Percentiles rank a stretch among this genome's conserved stretches.
Conservation (phyloP, 2,888 invertebrate species). For the Globia sparganii region DNA sequence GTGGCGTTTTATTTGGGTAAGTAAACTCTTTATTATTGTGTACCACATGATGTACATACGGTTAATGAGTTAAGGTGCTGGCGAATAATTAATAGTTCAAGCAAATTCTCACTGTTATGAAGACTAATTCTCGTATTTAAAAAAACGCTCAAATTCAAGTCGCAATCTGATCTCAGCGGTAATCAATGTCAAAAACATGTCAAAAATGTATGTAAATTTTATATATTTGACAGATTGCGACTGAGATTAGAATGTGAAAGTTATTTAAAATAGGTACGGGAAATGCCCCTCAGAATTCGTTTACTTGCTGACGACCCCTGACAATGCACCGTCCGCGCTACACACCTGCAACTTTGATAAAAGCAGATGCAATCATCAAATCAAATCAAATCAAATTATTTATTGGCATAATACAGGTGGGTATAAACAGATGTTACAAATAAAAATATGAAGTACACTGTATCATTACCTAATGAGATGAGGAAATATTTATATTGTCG, state of each 20-base stretch:
- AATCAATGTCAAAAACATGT: too few relatives aligned
- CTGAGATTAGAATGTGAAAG: background rate
- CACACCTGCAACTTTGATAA: background rate
- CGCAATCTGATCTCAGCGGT: background rate
- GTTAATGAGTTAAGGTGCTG: background rate
- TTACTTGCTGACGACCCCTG: background rate
- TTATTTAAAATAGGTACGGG: background rate
- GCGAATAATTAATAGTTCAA: background rate
- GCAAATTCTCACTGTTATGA: too few relatives aligned
- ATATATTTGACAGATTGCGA: too few relatives aligned
- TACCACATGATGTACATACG: background rate
- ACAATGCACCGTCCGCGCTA: background rate
- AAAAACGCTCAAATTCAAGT: background rate
- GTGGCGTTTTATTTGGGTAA: background rate
- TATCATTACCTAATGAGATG: too few relatives aligned
- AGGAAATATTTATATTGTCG: too few relatives aligned
- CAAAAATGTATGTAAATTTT: too few relatives aligned
- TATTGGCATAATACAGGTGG: too few relatives aligned
- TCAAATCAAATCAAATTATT: too few relatives aligned
- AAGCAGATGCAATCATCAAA: background rate
- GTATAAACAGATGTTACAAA: too few relatives aligned
- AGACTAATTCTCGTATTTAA: too few relatives aligned
- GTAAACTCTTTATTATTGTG: background rate
- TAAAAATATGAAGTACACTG: too few relatives aligned
- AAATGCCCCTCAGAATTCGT: background rate